Evolutionary conservation across 2,797 vertebrate genomes (phyloP).

Genomic region (Pseudotriccus pelzelni): DNA sequence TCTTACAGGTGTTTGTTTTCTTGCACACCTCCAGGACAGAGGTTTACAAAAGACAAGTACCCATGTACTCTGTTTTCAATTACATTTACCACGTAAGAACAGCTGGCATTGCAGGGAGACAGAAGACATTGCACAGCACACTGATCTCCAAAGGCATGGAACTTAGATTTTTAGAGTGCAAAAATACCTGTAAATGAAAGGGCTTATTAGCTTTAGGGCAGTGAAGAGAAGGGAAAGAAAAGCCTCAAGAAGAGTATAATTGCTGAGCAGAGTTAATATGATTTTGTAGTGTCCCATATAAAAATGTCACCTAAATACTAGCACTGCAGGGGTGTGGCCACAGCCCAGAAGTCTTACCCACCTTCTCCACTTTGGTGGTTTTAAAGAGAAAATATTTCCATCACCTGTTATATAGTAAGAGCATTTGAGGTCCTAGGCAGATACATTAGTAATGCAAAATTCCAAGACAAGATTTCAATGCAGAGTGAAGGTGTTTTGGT

Average conservation of each 20-base stretch:
- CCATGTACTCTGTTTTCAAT: neutral
- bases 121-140: slow-evolving; percentile 37
- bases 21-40: slow-evolving; percentile 10
- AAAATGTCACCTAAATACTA: neutral
- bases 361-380: neutral
- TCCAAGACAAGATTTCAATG: neutral
- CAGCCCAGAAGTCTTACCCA: neutral
- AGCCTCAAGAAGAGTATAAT: neutral
- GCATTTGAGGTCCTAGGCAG: neutral
- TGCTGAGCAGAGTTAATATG: neutral
- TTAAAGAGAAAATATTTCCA: neutral
- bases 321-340: neutral
- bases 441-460: neutral
- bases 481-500: neutral
- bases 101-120: slow-evolving; percentile 20
- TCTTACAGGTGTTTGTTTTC: slow-evolving; percentile 58
- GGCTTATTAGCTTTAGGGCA: slow-evolving; percentile 19
- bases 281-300: neutral
- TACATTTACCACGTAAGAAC: neutral
- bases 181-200: slow-evolving; percentile 58
- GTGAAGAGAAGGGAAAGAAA: slow-evolving; percentile 26
- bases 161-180: slow-evolving; percentile 51
- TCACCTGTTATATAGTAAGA: neutral
- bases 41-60: neutral
- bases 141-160: slow-evolving; percentile 35